phyloP scores from a whole-genome alignment of 2,888 invertebrate species.

The Drosophila cognata region DNA sequence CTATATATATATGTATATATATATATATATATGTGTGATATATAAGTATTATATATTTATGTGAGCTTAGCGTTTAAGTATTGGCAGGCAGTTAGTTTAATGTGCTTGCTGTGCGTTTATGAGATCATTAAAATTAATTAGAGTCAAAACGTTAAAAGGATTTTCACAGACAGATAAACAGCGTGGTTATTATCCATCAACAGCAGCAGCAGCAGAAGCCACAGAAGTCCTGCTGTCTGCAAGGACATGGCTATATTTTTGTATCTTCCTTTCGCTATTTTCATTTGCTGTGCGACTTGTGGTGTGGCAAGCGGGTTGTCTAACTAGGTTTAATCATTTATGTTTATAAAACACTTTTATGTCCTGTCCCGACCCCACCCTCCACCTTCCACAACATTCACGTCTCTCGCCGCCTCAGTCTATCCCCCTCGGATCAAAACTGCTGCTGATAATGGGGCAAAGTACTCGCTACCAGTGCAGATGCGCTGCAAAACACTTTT shows the following conservation, averaged over 20 bases:
- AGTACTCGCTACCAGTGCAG: slow-evolving; percentile 25
- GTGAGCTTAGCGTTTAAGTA: slow-evolving; percentile 24
- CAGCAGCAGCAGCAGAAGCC: slow-evolving; percentile 3
- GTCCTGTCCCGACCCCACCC: slow-evolving; percentile 6
- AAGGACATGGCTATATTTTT: slow-evolving; percentile 30
- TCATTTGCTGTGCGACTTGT: slow-evolving; percentile 12
- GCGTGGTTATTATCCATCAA: slow-evolving; percentile 58
- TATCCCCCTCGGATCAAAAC: slow-evolving; percentile 27
- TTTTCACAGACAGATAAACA: slow-evolving; percentile 40
- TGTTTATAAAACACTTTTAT: slow-evolving; percentile 72
- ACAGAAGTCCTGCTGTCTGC: slow-evolving; percentile 6
- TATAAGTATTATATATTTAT: slow-evolving; percentile 21
- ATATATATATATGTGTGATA: background rate
- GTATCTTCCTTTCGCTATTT: slow-evolving; percentile 8
- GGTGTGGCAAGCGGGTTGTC: slow-evolving; percentile 26
- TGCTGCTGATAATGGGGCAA: slow-evolving; percentile 30
- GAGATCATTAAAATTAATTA: slow-evolving; percentile 82
- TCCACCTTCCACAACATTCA: slow-evolving; percentile 1
- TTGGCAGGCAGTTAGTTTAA: slow-evolving; percentile 54
- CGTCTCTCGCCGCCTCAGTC: background rate
- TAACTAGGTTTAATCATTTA: slow-evolving; percentile 74
- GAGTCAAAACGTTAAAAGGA: slow-evolving; percentile 75
- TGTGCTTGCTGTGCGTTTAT: slow-evolving; percentile 58
- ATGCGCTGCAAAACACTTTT: slow-evolving; percentile 65
- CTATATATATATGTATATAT: background rate